Percentiles rank a stretch among this genome's conserved stretches.
phyloP scores from a whole-genome alignment of 2,888 invertebrate genomes.

The Drosophila eohydei region DNA sequence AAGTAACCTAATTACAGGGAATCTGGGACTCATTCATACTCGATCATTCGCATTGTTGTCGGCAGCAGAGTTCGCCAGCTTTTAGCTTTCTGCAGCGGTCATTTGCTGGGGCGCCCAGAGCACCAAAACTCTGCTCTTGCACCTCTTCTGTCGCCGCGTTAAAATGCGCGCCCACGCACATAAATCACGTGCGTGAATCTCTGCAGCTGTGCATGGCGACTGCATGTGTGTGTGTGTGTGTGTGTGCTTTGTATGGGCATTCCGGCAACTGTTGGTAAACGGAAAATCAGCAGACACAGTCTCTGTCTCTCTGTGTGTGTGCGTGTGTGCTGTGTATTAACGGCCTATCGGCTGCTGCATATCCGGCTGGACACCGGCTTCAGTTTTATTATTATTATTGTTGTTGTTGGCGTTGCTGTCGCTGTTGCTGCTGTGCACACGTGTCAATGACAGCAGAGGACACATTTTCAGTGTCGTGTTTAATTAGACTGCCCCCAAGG shows the following conservation, averaged over 20 bases:
- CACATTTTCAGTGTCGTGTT: slow-evolving; percentile 79
- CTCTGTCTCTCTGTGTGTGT: slow-evolving; percentile 26
- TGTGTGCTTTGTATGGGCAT: slow-evolving; percentile 13
- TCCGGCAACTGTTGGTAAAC: slow-evolving; percentile 63
- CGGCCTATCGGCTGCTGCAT: slow-evolving; percentile 78
- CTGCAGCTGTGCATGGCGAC: slow-evolving; percentile 36
- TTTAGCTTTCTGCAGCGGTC: slow-evolving; percentile 29
- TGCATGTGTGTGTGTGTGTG: slow-evolving; percentile 16
- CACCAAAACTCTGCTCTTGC: slow-evolving; percentile 1
- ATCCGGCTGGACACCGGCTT: slow-evolving; percentile 68
- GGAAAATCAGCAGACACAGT: slow-evolving; percentile 68
- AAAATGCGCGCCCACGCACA: slow-evolving; percentile 80
- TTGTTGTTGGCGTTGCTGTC: slow-evolving; percentile 28
- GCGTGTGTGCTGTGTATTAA: slow-evolving; percentile 58
- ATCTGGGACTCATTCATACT: background rate
- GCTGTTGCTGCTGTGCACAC: slow-evolving; percentile 56
- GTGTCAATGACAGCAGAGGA: slow-evolving; percentile 75
- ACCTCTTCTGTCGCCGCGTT: slow-evolving; percentile 52
- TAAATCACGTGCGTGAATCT: slow-evolving; percentile 77
- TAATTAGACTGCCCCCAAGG: slow-evolving; percentile 76
- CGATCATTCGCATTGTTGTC: background rate
- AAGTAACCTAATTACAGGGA: background rate
- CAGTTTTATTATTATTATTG: slow-evolving; percentile 56
- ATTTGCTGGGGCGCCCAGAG: slow-evolving; percentile 20
- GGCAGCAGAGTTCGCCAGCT: slow-evolving; percentile 30